These are phyloP conservation scores for Eupeodes corollae DNA, from an alignment of 1,140 invertebrate species.

Conservation along the genomic window DNA sequence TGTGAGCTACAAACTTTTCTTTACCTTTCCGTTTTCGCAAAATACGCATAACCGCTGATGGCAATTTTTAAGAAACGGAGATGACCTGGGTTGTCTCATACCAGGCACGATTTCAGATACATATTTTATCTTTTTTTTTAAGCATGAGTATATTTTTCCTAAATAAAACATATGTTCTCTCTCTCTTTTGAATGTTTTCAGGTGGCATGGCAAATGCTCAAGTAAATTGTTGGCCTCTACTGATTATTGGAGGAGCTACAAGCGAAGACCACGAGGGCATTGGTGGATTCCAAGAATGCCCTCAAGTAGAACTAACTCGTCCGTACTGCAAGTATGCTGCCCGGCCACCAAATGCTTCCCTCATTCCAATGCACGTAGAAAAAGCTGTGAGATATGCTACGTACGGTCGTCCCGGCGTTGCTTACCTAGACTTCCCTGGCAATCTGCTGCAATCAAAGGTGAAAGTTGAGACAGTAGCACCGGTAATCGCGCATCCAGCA, in stretches of 20 bases:
- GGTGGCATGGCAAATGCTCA: slow-evolving; percentile 93
- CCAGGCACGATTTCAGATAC: too few relatives aligned
- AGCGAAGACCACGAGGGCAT: slow-evolving; percentile 84
- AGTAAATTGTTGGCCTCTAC: slow-evolving; percentile 87
- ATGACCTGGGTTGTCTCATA: too few relatives aligned
- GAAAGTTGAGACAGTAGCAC: slow-evolving; percentile 31
- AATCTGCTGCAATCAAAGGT: slow-evolving; percentile 54
- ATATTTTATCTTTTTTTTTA: too few relatives aligned
- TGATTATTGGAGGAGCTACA: slow-evolving; percentile 85
- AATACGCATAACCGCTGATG: too few relatives aligned
- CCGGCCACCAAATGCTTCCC: slow-evolving; percentile 63
- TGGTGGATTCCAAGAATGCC: slow-evolving; percentile 92
- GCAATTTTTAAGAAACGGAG: too few relatives aligned
- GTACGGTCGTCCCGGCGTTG: slow-evolving; percentile 78
- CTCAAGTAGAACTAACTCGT: slow-evolving; percentile 74
- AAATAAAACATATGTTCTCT: too few relatives aligned
- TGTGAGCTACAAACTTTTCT: too few relatives aligned
- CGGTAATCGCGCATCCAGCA: slow-evolving; percentile 35
- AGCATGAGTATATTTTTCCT: too few relatives aligned
- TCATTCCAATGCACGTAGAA: slow-evolving; percentile 86
- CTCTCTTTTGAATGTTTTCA: slow-evolving; percentile 2
- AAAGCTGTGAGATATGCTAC: slow-evolving; percentile 75
- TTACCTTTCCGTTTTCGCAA: too few relatives aligned
- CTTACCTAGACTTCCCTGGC: slow-evolving; percentile 84
- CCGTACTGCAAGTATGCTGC: slow-evolving; percentile 84